Evolutionary conservation across 1,140 invertebrate genomes (phyloP).

Genomic region (Olivierus martensii): DNA sequence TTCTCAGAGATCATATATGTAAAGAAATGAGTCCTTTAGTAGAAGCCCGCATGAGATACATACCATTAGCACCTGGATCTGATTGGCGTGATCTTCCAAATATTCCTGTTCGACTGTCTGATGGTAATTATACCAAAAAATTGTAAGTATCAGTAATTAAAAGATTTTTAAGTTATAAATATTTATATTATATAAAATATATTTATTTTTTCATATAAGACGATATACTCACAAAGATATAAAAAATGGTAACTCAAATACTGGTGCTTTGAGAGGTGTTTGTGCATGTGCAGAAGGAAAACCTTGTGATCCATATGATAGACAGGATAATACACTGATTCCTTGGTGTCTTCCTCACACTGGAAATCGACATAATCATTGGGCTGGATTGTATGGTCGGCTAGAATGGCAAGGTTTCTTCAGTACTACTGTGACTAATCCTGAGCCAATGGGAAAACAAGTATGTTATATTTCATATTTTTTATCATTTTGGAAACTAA

Average conservation of each 20-base stretch:
- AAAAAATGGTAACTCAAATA: conserved; percentile 44
- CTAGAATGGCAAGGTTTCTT: conserved; percentile 76
- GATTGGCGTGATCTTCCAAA: conserved; percentile 84
- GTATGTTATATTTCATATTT: conserved; percentile 27
- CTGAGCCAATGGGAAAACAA: conserved; percentile 83
- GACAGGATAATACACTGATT: conserved; percentile 70
- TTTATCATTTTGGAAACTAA: too few species aligned
- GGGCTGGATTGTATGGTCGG: conserved; percentile 60
- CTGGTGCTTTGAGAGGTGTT: conserved; percentile 53
- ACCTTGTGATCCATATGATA: conserved; percentile 52
- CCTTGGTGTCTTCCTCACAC: conserved; percentile 86
- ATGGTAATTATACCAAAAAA: conserved; percentile 49
- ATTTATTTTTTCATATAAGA: conserved; percentile 25
- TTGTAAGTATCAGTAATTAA: conserved; percentile 34
- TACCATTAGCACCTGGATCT: conserved; percentile 56
- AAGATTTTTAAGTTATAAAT: too few species aligned
- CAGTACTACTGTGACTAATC: conserved; percentile 60
- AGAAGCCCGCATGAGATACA: conserved; percentile 57
- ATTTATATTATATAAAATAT: neutral
- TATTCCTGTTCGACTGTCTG: conserved; percentile 48
- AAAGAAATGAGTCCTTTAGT: conserved; percentile 71
- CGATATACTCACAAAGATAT: conserved; percentile 56
- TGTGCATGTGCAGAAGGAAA: conserved; percentile 54
- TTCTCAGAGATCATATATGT: conserved; percentile 63
- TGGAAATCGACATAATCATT: conserved; percentile 70